Conservation (phyloP, 2,113 vertebrate genomes). For the Lutjanus erythropterus region DNA sequence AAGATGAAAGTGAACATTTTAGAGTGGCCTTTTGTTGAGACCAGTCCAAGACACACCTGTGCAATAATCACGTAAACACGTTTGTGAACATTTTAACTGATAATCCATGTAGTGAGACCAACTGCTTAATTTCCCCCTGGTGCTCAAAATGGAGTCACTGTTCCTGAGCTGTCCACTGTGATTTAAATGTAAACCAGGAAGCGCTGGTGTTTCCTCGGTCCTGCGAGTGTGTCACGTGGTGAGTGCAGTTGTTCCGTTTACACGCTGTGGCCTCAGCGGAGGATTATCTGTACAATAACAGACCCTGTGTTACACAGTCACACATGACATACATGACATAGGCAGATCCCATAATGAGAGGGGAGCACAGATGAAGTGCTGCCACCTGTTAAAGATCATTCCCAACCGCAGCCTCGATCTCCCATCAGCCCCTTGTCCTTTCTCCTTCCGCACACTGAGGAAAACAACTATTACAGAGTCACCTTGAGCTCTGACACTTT, state of each 20-base stretch:
- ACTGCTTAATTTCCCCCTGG: constrained; percentile 9
- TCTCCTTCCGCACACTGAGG: background rate
- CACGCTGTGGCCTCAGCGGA: constrained; percentile 41
- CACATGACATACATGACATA: constrained; percentile 7
- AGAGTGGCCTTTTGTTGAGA: too few relatives aligned
- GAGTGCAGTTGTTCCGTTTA: constrained; percentile 69
- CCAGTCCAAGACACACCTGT: too few relatives aligned
- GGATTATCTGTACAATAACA: constrained; percentile 71
- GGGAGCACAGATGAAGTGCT: constrained; percentile 42
- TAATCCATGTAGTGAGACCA: background rate
- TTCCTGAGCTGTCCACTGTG: background rate
- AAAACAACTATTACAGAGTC: constrained; percentile 13
- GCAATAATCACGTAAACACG: too few relatives aligned
- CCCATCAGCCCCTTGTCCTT: constrained; percentile 5
- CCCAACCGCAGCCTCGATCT: background rate
- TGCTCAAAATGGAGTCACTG: constrained; percentile 23
- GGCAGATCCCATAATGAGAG: constrained; percentile 39
- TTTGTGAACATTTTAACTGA: background rate
- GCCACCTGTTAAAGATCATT: constrained; percentile 63
- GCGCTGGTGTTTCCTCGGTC: constrained; percentile 22
- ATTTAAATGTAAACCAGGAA: constrained; percentile 43
- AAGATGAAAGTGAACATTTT: too few relatives aligned
- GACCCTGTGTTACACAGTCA: constrained; percentile 23
- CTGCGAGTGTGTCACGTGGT: constrained; percentile 35
- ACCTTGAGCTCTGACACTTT: constrained; percentile 28